Base-by-base conservation (phyloP, 1,140 invertebrate genomes). In the Nephila pilipes region DNA sequence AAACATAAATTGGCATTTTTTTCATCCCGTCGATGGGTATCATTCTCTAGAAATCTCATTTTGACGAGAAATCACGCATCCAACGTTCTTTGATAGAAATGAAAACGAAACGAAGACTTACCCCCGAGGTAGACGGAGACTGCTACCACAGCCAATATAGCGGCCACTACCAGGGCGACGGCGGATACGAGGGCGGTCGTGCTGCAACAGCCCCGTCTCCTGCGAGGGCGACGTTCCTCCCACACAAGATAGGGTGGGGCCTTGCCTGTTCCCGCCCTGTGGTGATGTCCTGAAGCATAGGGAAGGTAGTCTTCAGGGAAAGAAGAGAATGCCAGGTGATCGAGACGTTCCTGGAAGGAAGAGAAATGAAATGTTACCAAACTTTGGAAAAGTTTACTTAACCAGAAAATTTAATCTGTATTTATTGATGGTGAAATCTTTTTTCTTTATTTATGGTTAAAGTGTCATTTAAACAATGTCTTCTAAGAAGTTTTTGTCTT, bases 111-210 rank as follows among this genome's bases (percentile, higher is more conserved):
- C 0, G 6, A 46, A 46, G 46, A 87, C 94, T 96, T 96, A 97
- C 96, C 96, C 94, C 97, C 97, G 96, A 98, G 97, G 95, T 97
- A 98, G 87, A 97, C 96, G 55, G 97, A 97, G 3, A 97, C 96
- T 57, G 97, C 97, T 2, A 97, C 97, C 32, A 97, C 97, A 2
- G 97, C 97, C 80, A 97, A 95, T 20, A 97, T 97, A 0, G 97
- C 97, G 8, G 97, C 95, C 63, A 97, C 96, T 20, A 97, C 97
- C 29, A 97, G 95, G 93, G 97, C 96, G 1, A 97, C 97, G 2
- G 97, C 96, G 55, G 81, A 88, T 12, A 89, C 69, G 5, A 93
- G 87, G 20, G 85, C 87, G 14, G 69, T 55, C 14, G 87, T 88
- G 85, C 54, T 65, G 29, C 85, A 88, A 36, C 85, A 88, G 32